Evolutionary conservation across 2,888 invertebrate genomes (phyloP).

Genomic region (Branchellion lobata): DNA sequence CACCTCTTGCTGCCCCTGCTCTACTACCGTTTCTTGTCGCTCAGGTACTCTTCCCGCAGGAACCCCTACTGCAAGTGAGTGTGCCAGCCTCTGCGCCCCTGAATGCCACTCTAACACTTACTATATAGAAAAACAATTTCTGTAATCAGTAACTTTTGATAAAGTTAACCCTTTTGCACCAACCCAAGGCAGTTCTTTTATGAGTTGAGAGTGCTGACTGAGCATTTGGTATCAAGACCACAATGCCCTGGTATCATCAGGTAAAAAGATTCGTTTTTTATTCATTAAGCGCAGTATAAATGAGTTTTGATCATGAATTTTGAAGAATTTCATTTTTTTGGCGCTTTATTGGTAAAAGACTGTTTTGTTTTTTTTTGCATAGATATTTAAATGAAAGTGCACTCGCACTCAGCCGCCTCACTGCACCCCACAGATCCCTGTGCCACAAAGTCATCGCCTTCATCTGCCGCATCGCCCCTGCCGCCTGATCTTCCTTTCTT

Average conservation of each 20-base stretch:
- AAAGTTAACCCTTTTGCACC: not conserved
- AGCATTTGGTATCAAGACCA: conserved; percentile 71
- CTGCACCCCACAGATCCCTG: no score
- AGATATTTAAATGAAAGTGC: no score
- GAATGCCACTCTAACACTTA: no score
- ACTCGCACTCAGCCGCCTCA: no score
- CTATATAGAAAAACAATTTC: no score
- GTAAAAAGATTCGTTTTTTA: not conserved
- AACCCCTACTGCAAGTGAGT: conserved; percentile 88
- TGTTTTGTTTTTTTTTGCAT: no score
- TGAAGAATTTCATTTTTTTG: no score
- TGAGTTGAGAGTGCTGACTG: conserved; percentile 76
- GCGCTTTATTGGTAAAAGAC: no score
- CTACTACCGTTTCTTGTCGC: conserved; percentile 91
- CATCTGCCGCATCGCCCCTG: conserved; percentile 46
- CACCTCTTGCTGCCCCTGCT: conserved; percentile 88
- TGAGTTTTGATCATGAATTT: no score
- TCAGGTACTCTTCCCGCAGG: conserved; percentile 87
- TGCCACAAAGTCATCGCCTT: conserved; percentile 28
- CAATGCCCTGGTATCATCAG: conserved; percentile 70
- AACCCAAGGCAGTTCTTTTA: conserved; percentile 72
- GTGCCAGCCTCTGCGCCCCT: not conserved
- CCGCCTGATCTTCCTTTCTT: not conserved
- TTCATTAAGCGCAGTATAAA: no score
- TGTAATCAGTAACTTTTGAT: not conserved